phyloP scores from a whole-genome alignment of 53 echinoderm and acorn worm genomes.

The Stichopus horrens region DNA sequence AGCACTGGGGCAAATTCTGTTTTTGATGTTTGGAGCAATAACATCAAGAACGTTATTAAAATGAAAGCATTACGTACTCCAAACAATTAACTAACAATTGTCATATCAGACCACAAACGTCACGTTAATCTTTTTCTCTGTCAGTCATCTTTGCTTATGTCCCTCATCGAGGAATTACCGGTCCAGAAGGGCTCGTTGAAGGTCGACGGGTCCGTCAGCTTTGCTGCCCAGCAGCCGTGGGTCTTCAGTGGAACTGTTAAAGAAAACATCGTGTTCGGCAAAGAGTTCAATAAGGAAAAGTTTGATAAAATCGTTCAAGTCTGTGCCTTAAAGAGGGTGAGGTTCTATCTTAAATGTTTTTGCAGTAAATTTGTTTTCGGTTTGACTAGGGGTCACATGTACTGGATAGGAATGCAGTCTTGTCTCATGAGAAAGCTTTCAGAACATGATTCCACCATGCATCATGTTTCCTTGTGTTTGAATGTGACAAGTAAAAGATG shows the following conservation, averaged over 20 bases:
- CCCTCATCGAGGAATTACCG: conserved; percentile 83
- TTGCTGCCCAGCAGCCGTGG: conserved; percentile 92
- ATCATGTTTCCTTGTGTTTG: too few relatives aligned
- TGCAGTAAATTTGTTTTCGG: not conserved
- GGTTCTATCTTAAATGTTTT: not conserved
- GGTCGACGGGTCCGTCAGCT: conserved; percentile 62
- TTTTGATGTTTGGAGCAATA: too few relatives aligned
- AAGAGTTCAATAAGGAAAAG: conserved; percentile 58
- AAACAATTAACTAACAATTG: too few relatives aligned
- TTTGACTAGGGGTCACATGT: not conserved
- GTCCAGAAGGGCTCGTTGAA: conserved; percentile 60
- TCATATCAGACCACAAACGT: too few relatives aligned
- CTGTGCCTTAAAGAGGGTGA: conserved; percentile 79
- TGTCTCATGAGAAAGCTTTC: not conserved
- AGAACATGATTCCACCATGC: too few relatives aligned
- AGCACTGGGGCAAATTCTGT: too few relatives aligned
- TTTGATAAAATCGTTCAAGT: conserved; percentile 74
- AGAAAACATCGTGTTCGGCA: conserved; percentile 90
- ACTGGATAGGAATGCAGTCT: not conserved
- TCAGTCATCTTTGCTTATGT: conserved; percentile 86
- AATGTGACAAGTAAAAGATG: too few relatives aligned
- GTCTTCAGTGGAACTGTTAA: conserved; percentile 80
- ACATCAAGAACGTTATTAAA: too few relatives aligned
- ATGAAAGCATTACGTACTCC: too few relatives aligned
- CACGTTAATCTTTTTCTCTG: not conserved